These are phyloP conservation scores for Ernsta delagoae DNA, from an alignment of 2,888 invertebrate genomes.

Conservation along the genomic window DNA sequence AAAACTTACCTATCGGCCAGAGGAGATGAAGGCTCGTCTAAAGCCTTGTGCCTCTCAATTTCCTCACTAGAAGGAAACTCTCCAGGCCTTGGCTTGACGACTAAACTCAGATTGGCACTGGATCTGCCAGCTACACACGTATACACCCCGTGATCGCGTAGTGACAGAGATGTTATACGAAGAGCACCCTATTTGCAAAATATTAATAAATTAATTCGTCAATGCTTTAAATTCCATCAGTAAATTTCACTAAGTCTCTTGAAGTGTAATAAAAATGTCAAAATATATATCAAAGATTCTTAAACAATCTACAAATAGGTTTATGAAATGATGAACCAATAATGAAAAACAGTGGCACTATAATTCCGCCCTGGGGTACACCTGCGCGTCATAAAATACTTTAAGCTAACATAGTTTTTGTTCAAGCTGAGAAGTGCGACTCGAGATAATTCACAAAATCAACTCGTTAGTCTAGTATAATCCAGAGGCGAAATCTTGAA, in stretches of 20 bases:
- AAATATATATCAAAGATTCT: background rate
- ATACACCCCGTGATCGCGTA: slow-evolving; percentile 93
- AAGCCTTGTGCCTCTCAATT: slow-evolving; percentile 84
- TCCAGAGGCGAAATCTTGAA: slow-evolving; percentile 27
- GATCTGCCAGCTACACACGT: slow-evolving; percentile 94
- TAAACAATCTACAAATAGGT: background rate
- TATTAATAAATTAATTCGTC: too few relatives aligned
- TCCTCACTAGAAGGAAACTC: slow-evolving; percentile 93
- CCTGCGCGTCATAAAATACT: slow-evolving; percentile 3
- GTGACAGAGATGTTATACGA: slow-evolving; percentile 91
- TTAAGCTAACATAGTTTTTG: background rate
- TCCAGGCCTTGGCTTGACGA: slow-evolving; percentile 91
- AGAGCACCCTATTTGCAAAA: slow-evolving; percentile 87
- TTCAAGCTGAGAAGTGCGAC: background rate
- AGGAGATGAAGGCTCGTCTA: slow-evolving; percentile 77
- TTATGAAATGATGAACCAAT: background rate
- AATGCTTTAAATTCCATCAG: too few relatives aligned
- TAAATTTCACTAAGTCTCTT: too few relatives aligned
- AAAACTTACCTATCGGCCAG: slow-evolving; percentile 71
- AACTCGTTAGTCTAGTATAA: slow-evolving; percentile 30
- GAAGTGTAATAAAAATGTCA: background rate
- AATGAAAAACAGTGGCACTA: background rate
- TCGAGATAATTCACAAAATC: slow-evolving; percentile 22
- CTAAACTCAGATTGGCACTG: slow-evolving; percentile 91
- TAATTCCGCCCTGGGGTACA: background rate